Conservation (phyloP, 2,797 vertebrate species). For the Eupleurogrammus muticus region DNA sequence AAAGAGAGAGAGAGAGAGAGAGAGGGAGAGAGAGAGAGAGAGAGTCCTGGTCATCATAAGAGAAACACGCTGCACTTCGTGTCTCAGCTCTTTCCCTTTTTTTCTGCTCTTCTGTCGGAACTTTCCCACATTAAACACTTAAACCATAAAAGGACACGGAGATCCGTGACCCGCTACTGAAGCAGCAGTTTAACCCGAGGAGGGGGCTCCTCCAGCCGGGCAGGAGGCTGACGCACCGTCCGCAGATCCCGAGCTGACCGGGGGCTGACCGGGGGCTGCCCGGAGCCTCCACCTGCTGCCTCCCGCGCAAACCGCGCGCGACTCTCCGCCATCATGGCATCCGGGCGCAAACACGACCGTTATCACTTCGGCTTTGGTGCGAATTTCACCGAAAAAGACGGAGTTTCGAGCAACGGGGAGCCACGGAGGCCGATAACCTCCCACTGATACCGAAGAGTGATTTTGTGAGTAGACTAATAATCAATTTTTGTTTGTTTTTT, state of each 20-base stretch:
- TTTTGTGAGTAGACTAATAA: too few relatives aligned
- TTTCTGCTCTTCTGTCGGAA: slow-evolving; percentile 46
- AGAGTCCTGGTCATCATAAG: slow-evolving; percentile 8
- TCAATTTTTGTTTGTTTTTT: too few relatives aligned
- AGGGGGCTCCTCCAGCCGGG: slow-evolving; percentile 39
- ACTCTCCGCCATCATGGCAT: neutral
- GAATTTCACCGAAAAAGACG: neutral
- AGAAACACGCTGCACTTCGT: slow-evolving; percentile 16
- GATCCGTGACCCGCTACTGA: slow-evolving; percentile 14
- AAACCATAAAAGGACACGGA: slow-evolving; percentile 68
- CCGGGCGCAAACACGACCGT: rapidly evolving
- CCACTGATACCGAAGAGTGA: neutral
- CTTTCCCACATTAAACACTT: slow-evolving; percentile 69
- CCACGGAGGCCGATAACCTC: neutral
- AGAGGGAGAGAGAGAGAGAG: neutral
- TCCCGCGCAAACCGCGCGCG: neutral
- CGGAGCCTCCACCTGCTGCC: slow-evolving; percentile 49
- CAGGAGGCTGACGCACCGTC: slow-evolving; percentile 7
- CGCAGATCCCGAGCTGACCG: slow-evolving; percentile 1
- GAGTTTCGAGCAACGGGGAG: neutral
- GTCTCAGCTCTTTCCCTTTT: slow-evolving; percentile 2
- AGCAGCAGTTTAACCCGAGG: slow-evolving; percentile 27
- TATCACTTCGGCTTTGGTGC: rapidly evolving
- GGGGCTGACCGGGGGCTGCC: neutral
- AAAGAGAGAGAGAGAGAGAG: neutral